Evolutionary conservation across 1,140 invertebrate species (phyloP).

Genomic region (Triops longicaudatus): DNA sequence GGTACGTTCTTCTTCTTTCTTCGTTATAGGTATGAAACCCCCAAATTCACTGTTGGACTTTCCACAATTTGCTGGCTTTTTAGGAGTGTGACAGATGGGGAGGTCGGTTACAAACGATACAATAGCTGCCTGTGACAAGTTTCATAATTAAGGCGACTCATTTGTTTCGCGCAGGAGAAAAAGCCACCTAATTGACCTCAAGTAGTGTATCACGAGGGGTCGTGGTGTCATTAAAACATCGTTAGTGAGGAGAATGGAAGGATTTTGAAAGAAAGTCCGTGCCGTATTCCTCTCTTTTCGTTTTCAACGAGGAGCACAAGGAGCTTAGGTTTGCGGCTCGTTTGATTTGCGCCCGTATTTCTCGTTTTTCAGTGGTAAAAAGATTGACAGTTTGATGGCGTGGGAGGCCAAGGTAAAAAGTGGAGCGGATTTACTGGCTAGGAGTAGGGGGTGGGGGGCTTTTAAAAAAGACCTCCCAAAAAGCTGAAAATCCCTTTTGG

Average conservation of each 20-base stretch:
- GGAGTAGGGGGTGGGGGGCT: background rate
- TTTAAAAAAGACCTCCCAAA: background rate
- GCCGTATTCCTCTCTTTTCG: background rate
- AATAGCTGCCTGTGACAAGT: too few relatives aligned
- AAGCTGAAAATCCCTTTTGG: background rate
- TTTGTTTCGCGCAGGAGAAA: background rate
- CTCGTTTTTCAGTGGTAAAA: background rate
- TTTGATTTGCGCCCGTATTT: constrained; percentile 2
- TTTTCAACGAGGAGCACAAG: background rate
- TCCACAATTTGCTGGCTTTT: background rate
- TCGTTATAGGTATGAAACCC: too few relatives aligned
- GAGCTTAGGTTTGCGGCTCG: background rate
- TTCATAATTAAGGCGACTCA: background rate
- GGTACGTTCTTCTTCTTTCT: too few relatives aligned
- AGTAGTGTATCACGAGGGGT: background rate
- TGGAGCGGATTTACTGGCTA: too few relatives aligned
- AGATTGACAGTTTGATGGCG: constrained; percentile 14
- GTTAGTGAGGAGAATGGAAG: too few relatives aligned
- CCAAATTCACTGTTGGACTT: background rate
- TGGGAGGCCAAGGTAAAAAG: background rate
- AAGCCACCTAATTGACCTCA: background rate
- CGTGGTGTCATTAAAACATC: background rate
- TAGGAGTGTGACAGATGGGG: background rate
- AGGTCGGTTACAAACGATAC: too few relatives aligned
- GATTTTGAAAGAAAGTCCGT: background rate